Conservation (phyloP, 2,113 vertebrate genomes). For the Notechis scutatus region DNA sequence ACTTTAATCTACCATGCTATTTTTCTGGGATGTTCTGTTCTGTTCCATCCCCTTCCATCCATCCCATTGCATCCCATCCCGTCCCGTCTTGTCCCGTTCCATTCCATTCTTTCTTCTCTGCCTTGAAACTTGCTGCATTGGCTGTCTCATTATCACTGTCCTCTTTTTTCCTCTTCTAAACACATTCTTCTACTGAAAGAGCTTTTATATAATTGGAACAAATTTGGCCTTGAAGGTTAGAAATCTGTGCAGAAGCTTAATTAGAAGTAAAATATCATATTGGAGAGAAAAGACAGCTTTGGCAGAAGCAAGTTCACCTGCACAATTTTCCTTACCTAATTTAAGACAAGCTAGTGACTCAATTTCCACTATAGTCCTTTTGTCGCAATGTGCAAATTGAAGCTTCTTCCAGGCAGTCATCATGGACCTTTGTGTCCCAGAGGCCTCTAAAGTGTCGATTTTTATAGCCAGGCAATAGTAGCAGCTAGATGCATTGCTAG, state of each 20-base stretch:
- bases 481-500: neutral
- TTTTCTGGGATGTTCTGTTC: neutral
- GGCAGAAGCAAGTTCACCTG: neutral
- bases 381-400: neutral
- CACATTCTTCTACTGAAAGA: neutral
- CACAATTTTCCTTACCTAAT: neutral
- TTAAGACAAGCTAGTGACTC: neutral
- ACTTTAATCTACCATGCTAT: neutral
- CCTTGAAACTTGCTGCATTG: neutral
- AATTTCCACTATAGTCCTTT: neutral
- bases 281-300: neutral
- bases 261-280: neutral
- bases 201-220: neutral
- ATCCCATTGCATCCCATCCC: no score
- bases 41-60: no score
- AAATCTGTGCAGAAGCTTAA: neutral
- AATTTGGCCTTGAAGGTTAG: neutral
- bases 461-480: neutral
- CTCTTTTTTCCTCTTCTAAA: neutral
- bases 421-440: neutral
- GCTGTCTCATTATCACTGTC: neutral
- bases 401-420: neutral
- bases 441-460: neutral
- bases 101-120: neutral
- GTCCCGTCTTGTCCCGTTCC: accelerated